These are phyloP conservation scores for Melanotaenia nigrans DNA, from an alignment of 2,797 vertebrate species.

Conservation along the genomic window DNA sequence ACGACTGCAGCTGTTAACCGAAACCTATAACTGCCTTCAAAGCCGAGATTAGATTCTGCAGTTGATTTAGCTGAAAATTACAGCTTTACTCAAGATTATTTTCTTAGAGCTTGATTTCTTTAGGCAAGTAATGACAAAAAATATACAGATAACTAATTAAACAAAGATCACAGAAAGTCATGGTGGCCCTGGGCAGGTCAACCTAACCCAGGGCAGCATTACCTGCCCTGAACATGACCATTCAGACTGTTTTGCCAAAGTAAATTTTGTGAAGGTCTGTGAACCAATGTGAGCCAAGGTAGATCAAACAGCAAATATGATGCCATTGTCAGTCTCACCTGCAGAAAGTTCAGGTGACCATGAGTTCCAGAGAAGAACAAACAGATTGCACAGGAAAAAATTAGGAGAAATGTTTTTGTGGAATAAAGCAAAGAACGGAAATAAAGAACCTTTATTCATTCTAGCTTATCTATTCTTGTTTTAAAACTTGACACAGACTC, in stretches of 20 bases:
- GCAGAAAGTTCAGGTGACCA: background rate
- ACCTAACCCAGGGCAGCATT: constrained; percentile 31
- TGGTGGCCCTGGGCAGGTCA: constrained; percentile 29
- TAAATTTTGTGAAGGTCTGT: constrained; percentile 38
- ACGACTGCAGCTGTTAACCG: constrained; percentile 4
- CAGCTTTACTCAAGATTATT: background rate
- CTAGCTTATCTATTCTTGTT: too few relatives aligned
- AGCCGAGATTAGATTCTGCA: background rate
- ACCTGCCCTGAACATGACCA: constrained; percentile 48
- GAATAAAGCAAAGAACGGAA: too few relatives aligned
- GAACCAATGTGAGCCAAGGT: constrained; percentile 42
- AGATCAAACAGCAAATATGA: background rate
- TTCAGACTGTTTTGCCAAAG: constrained; percentile 50
- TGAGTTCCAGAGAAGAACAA: background rate
- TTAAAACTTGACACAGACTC: background rate
- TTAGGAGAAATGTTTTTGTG: background rate
- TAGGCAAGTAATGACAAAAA: background rate
- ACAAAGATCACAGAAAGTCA: constrained; percentile 45
- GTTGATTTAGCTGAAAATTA: background rate
- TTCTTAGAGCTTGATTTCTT: background rate
- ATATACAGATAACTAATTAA: constrained; percentile 16
- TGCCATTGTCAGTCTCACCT: background rate
- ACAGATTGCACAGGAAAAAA: background rate
- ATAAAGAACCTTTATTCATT: too few relatives aligned
- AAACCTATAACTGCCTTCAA: background rate